These are phyloP conservation scores for Tyria jacobaeae DNA, from an alignment of 2,888 invertebrate genomes.

Conservation along the genomic window DNA sequence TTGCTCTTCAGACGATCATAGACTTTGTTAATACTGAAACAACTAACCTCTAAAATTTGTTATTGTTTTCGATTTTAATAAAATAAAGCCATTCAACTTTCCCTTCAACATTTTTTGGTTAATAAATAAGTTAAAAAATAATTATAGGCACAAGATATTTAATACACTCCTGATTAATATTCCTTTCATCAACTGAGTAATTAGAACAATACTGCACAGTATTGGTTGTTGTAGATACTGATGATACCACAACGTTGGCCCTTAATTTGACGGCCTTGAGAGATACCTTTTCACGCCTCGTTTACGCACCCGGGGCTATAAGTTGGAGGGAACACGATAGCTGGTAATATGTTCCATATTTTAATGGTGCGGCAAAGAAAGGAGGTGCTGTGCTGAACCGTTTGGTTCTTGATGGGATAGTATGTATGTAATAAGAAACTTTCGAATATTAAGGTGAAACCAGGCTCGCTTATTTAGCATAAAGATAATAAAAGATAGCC, in stretches of 20 bases:
- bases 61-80: background rate
- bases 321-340: too few species aligned
- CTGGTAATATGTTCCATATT: too few species aligned
- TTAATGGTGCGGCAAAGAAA: too few species aligned
- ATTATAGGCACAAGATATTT: too few species aligned
- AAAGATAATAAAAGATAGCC: slow-evolving; percentile 43
- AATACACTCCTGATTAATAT: background rate
- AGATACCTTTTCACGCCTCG: too few species aligned
- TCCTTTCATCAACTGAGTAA: background rate
- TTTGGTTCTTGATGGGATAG: too few species aligned
- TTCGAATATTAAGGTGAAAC: slow-evolving; percentile 14
- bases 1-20: background rate
- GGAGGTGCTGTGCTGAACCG: too few species aligned
- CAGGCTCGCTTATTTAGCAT: slow-evolving; percentile 18
- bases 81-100: background rate
- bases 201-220: background rate
- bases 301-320: too few species aligned
- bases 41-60: too few species aligned
- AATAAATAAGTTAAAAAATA: background rate
- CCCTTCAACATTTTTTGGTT: background rate
- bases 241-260: too few species aligned
- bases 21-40: background rate
- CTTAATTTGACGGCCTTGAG: too few species aligned
- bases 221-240: too few species aligned
- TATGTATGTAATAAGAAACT: background rate